Evolutionary conservation across 2,888 invertebrate species (phyloP), one percentile per base, ranked within the genome.

Genomic region (Apodemia zela): DNA sequence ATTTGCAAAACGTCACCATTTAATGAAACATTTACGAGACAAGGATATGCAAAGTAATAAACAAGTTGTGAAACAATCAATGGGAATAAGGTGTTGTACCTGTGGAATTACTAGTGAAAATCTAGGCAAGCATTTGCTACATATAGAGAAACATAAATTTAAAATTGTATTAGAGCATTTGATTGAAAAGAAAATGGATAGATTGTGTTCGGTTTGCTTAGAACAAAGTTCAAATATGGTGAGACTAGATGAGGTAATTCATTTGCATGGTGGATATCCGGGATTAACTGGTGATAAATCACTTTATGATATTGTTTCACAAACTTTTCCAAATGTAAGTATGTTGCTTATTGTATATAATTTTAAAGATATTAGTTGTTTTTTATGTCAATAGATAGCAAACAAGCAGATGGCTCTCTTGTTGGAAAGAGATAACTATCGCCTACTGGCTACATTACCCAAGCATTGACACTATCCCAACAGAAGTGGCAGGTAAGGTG

Each of bases 61-160:
- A 7, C 33, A 62, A 15, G 60, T 54, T 17, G 57, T 45, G 8
- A 38, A 15, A n/a, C 62, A 69, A 10, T 38, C 58, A 0, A 67
- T 69, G 7, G 69, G 71, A 29, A 89, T 84, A 66, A 73, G 73
- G 67, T 91, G 90, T 49, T 77, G 72, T 0, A 72, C 76, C 58
- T 91, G 90, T 68, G 79, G 78, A 0, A 62, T 70, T 4, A 57
- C 62, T 0, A 80, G 68, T 10, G 72, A 76, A 0, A 74, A 73
- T 58, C 78, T 81, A 11, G 72, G 74, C 2, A 61, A 74, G 21
- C 84, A 86, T 70, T 72, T 88, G 25, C 83, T 83, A 47, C 90
- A 91, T 70, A 69, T 86, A 18, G 90, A 90, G 58, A 91, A 88
- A 66, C 90, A 91, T 69, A 86, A 84, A 62, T 91, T 91, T 64